Conservation (phyloP, 2,797 vertebrate genomes). For the Limosa lapponica region DNA sequence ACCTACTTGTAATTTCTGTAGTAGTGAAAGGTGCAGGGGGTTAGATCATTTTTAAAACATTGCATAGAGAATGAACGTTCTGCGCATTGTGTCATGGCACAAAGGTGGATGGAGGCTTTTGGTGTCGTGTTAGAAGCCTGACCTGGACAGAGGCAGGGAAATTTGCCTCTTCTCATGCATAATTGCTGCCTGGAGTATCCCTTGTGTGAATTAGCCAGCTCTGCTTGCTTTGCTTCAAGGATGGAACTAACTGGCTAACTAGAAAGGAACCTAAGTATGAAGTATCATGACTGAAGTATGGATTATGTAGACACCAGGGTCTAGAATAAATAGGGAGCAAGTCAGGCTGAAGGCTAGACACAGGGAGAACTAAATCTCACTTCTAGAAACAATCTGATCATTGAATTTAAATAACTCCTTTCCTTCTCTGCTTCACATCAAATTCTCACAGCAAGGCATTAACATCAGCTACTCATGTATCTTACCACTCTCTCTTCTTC, state of each 20-base stretch:
- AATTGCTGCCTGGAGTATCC: not conserved
- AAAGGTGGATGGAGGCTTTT: not conserved
- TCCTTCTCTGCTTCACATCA: not conserved
- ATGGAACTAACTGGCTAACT: not conserved
- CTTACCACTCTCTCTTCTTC: not conserved
- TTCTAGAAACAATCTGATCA: not conserved
- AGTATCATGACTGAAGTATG: not conserved
- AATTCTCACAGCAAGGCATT: not conserved
- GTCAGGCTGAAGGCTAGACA: not conserved
- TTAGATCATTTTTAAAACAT: not conserved
- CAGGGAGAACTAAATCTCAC: not conserved
- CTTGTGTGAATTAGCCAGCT: not conserved
- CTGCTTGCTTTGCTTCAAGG: not conserved
- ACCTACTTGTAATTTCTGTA: not conserved
- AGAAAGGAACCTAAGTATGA: not conserved
- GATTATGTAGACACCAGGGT: not conserved
- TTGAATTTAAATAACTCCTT: not conserved
- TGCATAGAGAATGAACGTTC: not conserved
- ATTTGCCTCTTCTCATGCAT: not conserved
- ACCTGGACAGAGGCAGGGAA: not conserved
- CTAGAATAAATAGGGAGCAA: not conserved
- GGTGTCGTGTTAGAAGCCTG: not conserved
- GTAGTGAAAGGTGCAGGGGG: accelerated
- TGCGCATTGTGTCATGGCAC: not conserved
- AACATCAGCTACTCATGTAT: not conserved